Conservation (phyloP, 2,888 invertebrate species). For the Apamea sordens region DNA sequence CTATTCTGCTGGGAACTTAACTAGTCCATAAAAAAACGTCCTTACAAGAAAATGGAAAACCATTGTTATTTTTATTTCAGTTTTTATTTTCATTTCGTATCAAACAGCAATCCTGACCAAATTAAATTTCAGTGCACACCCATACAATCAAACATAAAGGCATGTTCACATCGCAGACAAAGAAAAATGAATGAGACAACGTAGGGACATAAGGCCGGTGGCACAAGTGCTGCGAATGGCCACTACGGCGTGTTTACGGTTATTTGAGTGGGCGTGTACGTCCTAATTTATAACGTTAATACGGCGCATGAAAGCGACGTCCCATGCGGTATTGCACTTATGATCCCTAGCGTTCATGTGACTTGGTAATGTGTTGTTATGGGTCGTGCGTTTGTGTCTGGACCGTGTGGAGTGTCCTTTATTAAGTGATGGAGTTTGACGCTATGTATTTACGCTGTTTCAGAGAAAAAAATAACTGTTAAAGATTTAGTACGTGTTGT, state of each 20-base stretch:
- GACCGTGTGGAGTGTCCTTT: conserved; percentile 22
- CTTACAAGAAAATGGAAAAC: not conserved
- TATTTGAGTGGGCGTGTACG: conserved; percentile 86
- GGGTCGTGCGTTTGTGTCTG: conserved; percentile 15
- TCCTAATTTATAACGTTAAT: conserved; percentile 90
- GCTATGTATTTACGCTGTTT: not conserved
- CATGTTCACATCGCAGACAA: conserved; percentile 67
- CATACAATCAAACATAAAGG: conserved; percentile 46
- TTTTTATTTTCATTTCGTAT: conserved; percentile 15
- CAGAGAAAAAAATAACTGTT: not conserved
- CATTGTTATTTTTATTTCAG: conserved; percentile 10
- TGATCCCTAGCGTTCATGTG: conserved; percentile 46
- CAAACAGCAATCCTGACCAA: conserved; percentile 10
- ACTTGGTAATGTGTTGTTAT: conserved; percentile 41
- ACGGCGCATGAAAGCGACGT: conserved; percentile 72
- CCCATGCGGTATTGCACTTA: conserved; percentile 77
- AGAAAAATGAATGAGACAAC: conserved; percentile 76
- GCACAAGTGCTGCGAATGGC: conserved; percentile 85
- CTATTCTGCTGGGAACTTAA: too few species aligned
- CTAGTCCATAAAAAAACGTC: not conserved
- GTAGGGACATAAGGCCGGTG: conserved; percentile 76
- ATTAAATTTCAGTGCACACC: conserved; percentile 26
- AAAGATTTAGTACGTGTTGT: not conserved
- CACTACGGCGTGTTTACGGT: conserved; percentile 84
- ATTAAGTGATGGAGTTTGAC: conserved; percentile 13